These are phyloP conservation scores for Plebejus melissa DNA, from an alignment of 2,888 invertebrate species.

Conservation along the genomic window DNA sequence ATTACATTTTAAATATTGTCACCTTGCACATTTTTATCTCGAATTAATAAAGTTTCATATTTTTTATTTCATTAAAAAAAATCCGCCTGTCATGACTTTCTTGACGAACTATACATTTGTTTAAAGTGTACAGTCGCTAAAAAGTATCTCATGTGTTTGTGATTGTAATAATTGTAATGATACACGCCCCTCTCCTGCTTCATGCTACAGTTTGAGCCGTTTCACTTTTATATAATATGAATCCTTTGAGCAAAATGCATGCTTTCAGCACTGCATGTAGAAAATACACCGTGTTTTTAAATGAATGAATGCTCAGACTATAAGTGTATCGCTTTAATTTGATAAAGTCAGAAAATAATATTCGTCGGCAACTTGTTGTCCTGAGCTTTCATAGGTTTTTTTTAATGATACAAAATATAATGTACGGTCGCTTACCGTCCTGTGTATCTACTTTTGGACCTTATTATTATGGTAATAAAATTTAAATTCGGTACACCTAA, in stretches of 20 bases:
- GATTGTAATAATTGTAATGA: neutral
- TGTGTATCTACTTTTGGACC: neutral
- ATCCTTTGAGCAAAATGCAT: neutral
- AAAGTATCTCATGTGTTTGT: neutral
- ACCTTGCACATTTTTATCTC: no score
- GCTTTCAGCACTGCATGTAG: slow-evolving; percentile 9
- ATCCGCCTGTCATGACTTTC: no score
- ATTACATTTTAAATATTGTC: no score
- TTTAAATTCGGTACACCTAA: neutral
- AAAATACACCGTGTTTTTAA: neutral
- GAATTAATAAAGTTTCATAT: no score
- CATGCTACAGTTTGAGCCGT: neutral
- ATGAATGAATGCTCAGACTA: neutral
- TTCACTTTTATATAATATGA: neutral
- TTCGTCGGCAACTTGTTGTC: neutral
- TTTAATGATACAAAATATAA: neutral
- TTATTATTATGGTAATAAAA: no score
- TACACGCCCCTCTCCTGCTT: neutral
- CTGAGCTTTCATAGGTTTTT: neutral
- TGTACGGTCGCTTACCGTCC: neutral
- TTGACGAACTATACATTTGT: neutral
- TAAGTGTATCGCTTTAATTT: neutral
- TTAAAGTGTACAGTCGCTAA: neutral
- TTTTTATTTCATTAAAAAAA: no score
- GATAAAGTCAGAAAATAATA: neutral